Conservation (phyloP, 37 sponge, comb jelly and placozoan species). For the Sycon ciliatum region DNA sequence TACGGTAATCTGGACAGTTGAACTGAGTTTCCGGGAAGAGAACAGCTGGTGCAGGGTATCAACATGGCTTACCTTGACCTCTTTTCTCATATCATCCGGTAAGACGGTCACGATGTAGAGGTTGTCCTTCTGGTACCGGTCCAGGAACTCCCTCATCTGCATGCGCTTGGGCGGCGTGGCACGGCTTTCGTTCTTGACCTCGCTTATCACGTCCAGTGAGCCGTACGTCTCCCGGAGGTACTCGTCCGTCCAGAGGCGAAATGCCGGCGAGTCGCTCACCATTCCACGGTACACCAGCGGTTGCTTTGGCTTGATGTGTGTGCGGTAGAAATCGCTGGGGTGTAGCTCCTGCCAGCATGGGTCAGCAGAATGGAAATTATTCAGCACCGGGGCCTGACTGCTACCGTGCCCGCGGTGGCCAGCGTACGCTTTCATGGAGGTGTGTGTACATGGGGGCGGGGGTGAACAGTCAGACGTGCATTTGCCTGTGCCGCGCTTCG, state of each 20-base stretch:
- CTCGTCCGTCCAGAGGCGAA: slow-evolving; percentile 5
- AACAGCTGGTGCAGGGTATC: no score
- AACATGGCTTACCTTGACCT: slow-evolving; percentile 27
- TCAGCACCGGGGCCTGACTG: no score
- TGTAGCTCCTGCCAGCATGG: neutral
- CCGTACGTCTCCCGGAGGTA: neutral
- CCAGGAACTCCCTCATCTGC: slow-evolving; percentile 13
- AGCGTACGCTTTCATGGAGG: no score
- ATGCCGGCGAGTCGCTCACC: neutral
- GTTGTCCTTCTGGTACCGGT: slow-evolving; percentile 23
- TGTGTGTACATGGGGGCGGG: no score
- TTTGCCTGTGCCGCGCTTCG: no score
- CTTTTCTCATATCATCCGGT: slow-evolving; percentile 38
- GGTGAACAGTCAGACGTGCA: no score
- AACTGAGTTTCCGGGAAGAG: no score
- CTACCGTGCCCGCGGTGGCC: no score
- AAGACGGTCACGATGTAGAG: slow-evolving; percentile 36
- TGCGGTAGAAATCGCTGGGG: slow-evolving; percentile 11
- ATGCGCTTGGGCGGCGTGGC: neutral
- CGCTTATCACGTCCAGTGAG: neutral
- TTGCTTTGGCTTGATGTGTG: neutral
- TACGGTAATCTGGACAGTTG: no score
- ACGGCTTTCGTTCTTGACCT: neutral
- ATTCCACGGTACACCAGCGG: slow-evolving; percentile 13
- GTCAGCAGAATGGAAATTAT: no score